phyloP scores from a whole-genome alignment of 2,113 vertebrate genomes.

The Tragelaphus strepsiceros region DNA sequence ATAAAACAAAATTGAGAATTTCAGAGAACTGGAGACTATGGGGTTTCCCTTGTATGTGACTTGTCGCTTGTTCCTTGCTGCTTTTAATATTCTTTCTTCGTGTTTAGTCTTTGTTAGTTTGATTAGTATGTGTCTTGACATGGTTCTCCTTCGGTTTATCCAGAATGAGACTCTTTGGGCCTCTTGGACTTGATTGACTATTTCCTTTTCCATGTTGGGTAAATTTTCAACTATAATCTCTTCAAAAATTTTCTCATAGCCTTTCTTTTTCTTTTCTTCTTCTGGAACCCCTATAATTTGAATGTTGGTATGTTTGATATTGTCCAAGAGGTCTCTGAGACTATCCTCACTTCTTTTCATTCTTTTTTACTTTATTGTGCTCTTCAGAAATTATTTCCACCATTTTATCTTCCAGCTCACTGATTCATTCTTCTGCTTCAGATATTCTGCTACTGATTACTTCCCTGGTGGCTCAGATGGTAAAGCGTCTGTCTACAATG shows the following conservation, averaged over 20 bases:
- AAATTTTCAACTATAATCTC: background rate
- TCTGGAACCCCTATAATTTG: background rate
- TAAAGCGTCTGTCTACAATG: too few species aligned
- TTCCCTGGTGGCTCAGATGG: background rate
- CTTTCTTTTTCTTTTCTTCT: background rate
- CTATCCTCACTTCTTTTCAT: background rate
- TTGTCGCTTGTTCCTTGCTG: background rate
- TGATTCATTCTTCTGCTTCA: background rate
- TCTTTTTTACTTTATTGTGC: background rate
- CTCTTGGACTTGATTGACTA: background rate
- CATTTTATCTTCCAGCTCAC: background rate
- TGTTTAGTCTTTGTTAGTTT: background rate
- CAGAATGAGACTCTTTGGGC: background rate
- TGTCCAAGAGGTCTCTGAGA: background rate
- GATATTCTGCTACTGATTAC: background rate
- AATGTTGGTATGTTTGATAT: background rate
- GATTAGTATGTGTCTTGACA: background rate
- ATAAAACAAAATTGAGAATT: background rate
- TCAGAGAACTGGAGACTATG: background rate
- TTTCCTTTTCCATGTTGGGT: background rate
- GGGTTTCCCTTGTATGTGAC: background rate
- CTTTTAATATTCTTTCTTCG: background rate
- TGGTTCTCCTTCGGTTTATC: background rate
- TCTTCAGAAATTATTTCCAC: background rate
- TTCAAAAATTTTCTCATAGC: background rate